Base-by-base conservation (phyloP, 2,888 invertebrate genomes). In the Lymantria dispar region DNA sequence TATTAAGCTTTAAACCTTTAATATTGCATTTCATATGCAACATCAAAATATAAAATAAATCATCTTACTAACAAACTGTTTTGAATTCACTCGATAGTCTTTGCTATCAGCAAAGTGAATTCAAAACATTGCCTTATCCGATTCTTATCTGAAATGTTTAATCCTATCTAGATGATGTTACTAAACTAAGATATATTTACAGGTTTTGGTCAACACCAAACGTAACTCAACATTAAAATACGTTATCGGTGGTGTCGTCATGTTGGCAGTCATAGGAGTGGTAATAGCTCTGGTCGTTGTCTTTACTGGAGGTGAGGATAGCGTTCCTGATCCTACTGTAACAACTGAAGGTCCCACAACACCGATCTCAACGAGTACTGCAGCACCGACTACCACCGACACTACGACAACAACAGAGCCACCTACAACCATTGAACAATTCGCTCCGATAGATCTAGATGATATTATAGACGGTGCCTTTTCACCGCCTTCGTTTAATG, bases 401-500 rank as follows among this genome's bases (percentile, higher is more conserved):
- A 55, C 70, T 5, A 50, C 62, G 0, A 50, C 64, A 0, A 43
- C 64, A 3, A 51, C 61, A 3, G 53, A 0, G 1, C n/a, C 40
- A 30, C 36, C 48, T 8, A 42, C 42, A 0, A 36, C 12, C 3
- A 33, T 50, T 45, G 8, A 7, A 8, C 43, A 15, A 12, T 13
- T 40, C 33, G 73, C 60, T 1, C 58, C 54, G 3, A 47, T 95
- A 62, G 92, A 92, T 48, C 88, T 97, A 54, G 95, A 95, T 54
- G 96, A 96, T 65, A 92, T 96, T 64, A 92, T 97, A 13, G 91
- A 89, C 37, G 95, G 96, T 43, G 93, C 92, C 54, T 93, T 94
- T 56, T 84, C 93, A 11, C 92, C 96, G 0, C 91, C 92, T 54
- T 88, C 93, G 40, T 97, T 97, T 80, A 97, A 97, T 80, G 97